phyloP scores from a whole-genome alignment of 2,113 vertebrate genomes.

The Albula glossodonta region DNA sequence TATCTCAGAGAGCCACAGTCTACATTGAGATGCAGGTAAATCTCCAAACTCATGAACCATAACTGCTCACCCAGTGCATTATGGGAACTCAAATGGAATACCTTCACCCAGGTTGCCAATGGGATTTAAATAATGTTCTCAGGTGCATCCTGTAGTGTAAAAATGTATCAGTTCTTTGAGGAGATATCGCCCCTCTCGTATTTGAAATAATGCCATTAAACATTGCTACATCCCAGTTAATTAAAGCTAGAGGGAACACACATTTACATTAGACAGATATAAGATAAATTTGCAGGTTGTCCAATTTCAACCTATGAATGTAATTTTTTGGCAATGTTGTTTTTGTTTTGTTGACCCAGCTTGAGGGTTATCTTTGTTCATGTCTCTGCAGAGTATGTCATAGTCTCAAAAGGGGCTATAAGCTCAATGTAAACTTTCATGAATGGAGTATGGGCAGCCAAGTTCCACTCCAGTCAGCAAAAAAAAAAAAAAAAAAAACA shows the following conservation, averaged over 20 bases:
- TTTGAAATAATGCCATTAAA: constrained; percentile 38
- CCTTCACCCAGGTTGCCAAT: background rate
- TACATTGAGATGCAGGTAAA: background rate
- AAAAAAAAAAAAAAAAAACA: background rate
- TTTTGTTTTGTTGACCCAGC: background rate
- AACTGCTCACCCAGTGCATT: background rate
- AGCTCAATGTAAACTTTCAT: too few relatives aligned
- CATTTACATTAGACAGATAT: constrained; percentile 6
- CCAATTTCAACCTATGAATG: background rate
- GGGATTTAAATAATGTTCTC: constrained; percentile 32
- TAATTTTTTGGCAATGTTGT: background rate
- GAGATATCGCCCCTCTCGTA: constrained; percentile 27
- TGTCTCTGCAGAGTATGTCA: too few relatives aligned
- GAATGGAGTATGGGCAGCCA: too few relatives aligned
- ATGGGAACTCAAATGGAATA: background rate
- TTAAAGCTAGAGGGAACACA: constrained; percentile 15
- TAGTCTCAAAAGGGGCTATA: too few relatives aligned
- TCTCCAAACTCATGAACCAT: background rate
- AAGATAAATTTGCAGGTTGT: background rate
- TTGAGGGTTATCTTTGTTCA: background rate
- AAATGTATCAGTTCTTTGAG: constrained; percentile 29
- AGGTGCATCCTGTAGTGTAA: constrained; percentile 17
- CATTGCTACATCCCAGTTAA: constrained; percentile 6
- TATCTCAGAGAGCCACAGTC: background rate
- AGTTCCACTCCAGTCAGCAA: too few relatives aligned